These are phyloP conservation scores for Drosophila antonietae DNA, from an alignment of 2,888 invertebrate species.

Conservation along the genomic window DNA sequence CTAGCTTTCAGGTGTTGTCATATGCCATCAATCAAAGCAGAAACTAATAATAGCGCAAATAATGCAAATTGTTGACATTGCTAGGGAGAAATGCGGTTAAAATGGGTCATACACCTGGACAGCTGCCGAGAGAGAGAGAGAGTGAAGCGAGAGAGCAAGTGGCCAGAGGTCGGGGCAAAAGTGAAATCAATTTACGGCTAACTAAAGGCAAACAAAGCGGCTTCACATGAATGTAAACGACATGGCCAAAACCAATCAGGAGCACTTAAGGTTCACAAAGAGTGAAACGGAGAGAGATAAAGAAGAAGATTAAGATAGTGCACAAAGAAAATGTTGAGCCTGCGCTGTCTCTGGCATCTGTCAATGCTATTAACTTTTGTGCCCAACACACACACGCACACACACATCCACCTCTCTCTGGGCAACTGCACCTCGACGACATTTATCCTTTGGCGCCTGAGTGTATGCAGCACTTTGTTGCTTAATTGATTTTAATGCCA, in stretches of 20 bases:
- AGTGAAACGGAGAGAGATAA: background rate
- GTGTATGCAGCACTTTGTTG: constrained; percentile 77
- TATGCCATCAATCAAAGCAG: constrained; percentile 1
- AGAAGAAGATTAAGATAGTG: constrained; percentile 44
- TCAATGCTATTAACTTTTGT: constrained; percentile 75
- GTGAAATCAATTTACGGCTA: constrained; percentile 54
- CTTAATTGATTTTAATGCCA: constrained; percentile 81
- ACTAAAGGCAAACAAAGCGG: constrained; percentile 59
- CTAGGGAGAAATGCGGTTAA: background rate
- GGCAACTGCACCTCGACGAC: constrained; percentile 46
- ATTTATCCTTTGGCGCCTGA: constrained; percentile 68
- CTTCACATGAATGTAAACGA: constrained; percentile 48
- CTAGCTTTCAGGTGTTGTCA: background rate
- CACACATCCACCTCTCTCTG: constrained; percentile 1
- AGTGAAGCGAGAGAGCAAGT: background rate
- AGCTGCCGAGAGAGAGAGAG: background rate
- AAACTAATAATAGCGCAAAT: constrained; percentile 10
- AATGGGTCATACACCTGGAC: constrained; percentile 8
- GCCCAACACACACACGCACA: background rate
- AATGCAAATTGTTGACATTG: constrained; percentile 7
- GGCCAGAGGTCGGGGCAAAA: constrained; percentile 3
- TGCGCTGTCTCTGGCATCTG: constrained; percentile 64
- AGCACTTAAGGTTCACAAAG: constrained; percentile 50
- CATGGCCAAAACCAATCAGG: constrained; percentile 64
- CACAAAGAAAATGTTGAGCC: constrained; percentile 44